A percentile compares a stretch with the other conserved stretches of the same genome.
Evolutionary conservation across 2,888 invertebrate genomes (phyloP).

Genomic region (Hypolimnas misippus): DNA sequence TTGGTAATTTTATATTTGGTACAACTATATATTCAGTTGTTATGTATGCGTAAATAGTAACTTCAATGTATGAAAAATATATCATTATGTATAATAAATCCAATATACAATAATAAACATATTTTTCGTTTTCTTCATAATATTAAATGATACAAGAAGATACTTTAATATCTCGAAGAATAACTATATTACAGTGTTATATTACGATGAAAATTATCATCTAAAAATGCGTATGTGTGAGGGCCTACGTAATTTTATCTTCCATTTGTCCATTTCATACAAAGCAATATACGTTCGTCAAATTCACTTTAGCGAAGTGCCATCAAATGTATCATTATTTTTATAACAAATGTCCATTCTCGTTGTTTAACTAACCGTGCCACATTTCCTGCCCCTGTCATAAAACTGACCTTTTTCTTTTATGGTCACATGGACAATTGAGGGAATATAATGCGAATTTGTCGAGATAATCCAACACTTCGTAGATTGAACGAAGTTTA

Average conservation of each 20-base stretch:
- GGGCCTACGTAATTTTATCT: conserved; percentile 34
- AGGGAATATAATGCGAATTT: conserved; percentile 71
- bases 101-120: too few species aligned
- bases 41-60: not conserved
- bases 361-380: conserved; percentile 73
- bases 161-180: not conserved
- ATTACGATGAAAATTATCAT: not conserved
- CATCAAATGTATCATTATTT: conserved; percentile 62
- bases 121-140: not conserved
- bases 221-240: not conserved
- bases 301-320: conserved; percentile 52
- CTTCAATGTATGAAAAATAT: too few species aligned
- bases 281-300: conserved; percentile 41
- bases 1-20: too few species aligned
- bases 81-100: too few species aligned
- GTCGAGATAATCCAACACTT: conserved; percentile 72
- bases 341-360: conserved; percentile 65
- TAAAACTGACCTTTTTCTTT: conserved; percentile 71
- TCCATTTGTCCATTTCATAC: conserved; percentile 28
- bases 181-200: too few species aligned
- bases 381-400: conserved; percentile 61
- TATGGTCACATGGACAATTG: conserved; percentile 62
- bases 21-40: too few species aligned
- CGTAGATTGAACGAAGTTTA: conserved; percentile 65
- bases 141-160: not conserved